Percentiles rank a stretch among this genome's conserved stretches.
phyloP scores from a whole-genome alignment of 1,140 invertebrate genomes.

The Hycleus phaleratus region DNA sequence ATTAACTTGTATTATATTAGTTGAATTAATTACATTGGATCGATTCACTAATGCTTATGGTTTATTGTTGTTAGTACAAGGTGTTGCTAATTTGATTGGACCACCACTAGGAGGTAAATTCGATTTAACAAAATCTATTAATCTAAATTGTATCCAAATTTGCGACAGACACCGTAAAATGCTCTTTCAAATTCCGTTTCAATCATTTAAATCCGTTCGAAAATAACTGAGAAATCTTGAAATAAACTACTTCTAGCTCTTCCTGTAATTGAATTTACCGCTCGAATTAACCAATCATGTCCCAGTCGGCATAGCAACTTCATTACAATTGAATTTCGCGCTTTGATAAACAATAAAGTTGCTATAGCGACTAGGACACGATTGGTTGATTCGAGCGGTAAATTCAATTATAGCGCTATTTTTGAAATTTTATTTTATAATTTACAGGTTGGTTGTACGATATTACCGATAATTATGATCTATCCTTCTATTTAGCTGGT shows the following conservation, averaged over 20 bases:
- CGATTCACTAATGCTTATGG: constrained; percentile 87
- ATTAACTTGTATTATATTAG: constrained; percentile 76
- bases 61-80: constrained; percentile 77
- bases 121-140: not conserved
- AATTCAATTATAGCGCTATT: constrained; percentile 1
- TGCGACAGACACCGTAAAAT: no score
- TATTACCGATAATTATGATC: constrained; percentile 65
- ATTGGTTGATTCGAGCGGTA: no score
- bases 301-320: no score
- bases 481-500: constrained; percentile 83
- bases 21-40: constrained; percentile 76
- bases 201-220: no score
- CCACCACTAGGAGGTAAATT: constrained; percentile 72
- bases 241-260: no score
- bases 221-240: no score
- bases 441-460: constrained; percentile 68
- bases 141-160: no score
- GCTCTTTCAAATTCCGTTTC: no score
- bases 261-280: not conserved
- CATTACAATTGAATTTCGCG: no score
- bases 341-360: no score
- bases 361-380: no score
- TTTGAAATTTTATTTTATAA: constrained; percentile 38
- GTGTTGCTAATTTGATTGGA: constrained; percentile 78
- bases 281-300: no score